Percentiles rank a stretch among this genome's conserved stretches.
Conservation (phyloP, 2,797 vertebrate genomes). For the Galagoides demidoff region DNA sequence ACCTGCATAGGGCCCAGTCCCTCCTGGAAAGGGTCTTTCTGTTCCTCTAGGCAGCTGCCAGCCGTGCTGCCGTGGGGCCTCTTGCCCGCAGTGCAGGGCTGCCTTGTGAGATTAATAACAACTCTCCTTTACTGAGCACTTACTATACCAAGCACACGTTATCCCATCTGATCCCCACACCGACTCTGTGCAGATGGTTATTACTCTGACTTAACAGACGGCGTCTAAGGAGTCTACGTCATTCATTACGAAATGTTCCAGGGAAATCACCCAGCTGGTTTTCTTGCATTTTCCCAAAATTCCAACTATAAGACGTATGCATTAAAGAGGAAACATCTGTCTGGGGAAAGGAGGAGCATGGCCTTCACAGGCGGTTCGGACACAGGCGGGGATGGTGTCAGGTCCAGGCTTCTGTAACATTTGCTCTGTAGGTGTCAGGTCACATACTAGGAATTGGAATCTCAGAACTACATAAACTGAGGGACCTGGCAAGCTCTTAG, state of each 20-base stretch:
- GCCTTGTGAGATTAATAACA: too few species aligned
- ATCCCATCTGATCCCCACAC: not conserved
- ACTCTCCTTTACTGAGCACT: too few species aligned
- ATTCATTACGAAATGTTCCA: too few species aligned
- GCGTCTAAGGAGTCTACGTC: not conserved
- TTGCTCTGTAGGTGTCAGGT: not conserved
- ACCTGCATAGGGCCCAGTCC: fast-evolving
- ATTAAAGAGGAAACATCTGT: not conserved
- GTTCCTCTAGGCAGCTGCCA: not conserved
- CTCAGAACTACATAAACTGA: not conserved
- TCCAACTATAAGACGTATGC: not conserved
- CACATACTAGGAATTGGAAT: not conserved
- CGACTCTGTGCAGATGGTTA: not conserved
- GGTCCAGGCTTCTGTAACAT: not conserved
- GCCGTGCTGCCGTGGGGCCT: not conserved
- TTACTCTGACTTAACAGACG: not conserved
- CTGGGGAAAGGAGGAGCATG: not conserved
- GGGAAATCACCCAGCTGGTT: not conserved
- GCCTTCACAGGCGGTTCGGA: not conserved
- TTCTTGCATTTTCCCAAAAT: not conserved
- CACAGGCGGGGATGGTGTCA: not conserved
- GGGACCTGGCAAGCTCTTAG: not conserved
- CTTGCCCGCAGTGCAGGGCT: too few species aligned
- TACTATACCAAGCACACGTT: not conserved
- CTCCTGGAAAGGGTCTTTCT: not conserved